These are phyloP conservation scores for Adelphocoris suturalis DNA, from an alignment of 2,888 invertebrate species.

Conservation along the genomic window DNA sequence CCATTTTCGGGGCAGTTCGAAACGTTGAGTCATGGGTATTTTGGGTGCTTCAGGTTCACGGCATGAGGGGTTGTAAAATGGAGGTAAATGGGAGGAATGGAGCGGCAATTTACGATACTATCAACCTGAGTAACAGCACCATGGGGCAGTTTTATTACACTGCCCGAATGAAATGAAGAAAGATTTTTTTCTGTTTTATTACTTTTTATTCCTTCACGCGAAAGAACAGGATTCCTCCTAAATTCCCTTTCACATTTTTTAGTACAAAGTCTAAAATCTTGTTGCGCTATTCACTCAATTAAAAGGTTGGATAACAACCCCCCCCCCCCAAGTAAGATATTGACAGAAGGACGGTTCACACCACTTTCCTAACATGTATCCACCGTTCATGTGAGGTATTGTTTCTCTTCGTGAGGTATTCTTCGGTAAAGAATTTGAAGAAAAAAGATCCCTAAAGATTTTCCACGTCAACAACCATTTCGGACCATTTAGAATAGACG, in stretches of 20 bases:
- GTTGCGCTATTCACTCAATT: too few species aligned
- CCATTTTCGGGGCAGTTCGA: too few species aligned
- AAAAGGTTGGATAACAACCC: too few species aligned
- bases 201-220: neutral
- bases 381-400: too few species aligned
- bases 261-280: neutral
- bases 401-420: too few species aligned
- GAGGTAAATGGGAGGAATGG: neutral
- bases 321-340: too few species aligned
- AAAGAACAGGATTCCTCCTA: neutral
- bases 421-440: too few species aligned
- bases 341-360: too few species aligned
- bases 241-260: neutral
- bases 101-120: neutral
- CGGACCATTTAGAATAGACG: too few species aligned
- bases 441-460: too few species aligned
- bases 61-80: neutral
- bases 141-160: neutral
- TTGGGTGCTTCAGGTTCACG: neutral
- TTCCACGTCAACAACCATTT: too few species aligned
- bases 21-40: neutral
- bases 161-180: neutral
- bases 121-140: neutral
- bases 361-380: too few species aligned
- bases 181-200: neutral